A percentile compares a stretch with the other conserved stretches of the same genome.
These are phyloP conservation scores for Eunapius fragilis DNA, from an alignment of 37 sponge, comb jelly and placozoan species.

Conservation along the genomic window DNA sequence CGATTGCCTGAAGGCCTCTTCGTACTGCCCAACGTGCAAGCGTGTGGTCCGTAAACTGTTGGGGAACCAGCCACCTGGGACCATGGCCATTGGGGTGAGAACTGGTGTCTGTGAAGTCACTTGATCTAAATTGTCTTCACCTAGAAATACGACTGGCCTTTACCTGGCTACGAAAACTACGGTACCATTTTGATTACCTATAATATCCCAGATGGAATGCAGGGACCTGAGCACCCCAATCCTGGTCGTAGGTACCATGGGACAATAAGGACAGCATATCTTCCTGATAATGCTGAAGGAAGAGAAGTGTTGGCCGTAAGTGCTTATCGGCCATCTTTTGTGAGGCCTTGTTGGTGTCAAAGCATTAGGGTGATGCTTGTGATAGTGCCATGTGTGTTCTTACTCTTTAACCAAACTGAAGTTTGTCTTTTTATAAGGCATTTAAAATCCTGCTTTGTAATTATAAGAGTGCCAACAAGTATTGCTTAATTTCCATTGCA, in stretches of 20 bases:
- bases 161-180: constrained; percentile 66
- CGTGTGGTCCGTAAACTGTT: constrained; percentile 37
- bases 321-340: too few species aligned
- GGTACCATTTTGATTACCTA: constrained; percentile 67
- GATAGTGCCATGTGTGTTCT: too few species aligned
- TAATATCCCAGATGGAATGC: constrained; percentile 60
- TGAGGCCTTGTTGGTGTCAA: too few species aligned
- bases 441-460: too few species aligned
- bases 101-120: not conserved
- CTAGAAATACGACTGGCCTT: not conserved
- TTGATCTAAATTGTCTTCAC: not conserved
- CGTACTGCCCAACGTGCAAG: constrained; percentile 69
- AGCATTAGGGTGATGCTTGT: too few species aligned
- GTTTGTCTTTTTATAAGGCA: too few species aligned
- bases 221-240: constrained; percentile 66
- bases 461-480: too few species aligned
- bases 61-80: constrained; percentile 64
- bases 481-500: too few species aligned
- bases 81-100: constrained; percentile 14
- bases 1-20: not conserved
- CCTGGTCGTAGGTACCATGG: constrained; percentile 69
- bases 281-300: constrained; percentile 71
- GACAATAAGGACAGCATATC: constrained; percentile 59
- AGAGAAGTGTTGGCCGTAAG: constrained; percentile 37
- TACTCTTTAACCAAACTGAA: too few species aligned